Conservation (phyloP, 2,797 vertebrate genomes). For the Pelochelys cantorii region DNA sequence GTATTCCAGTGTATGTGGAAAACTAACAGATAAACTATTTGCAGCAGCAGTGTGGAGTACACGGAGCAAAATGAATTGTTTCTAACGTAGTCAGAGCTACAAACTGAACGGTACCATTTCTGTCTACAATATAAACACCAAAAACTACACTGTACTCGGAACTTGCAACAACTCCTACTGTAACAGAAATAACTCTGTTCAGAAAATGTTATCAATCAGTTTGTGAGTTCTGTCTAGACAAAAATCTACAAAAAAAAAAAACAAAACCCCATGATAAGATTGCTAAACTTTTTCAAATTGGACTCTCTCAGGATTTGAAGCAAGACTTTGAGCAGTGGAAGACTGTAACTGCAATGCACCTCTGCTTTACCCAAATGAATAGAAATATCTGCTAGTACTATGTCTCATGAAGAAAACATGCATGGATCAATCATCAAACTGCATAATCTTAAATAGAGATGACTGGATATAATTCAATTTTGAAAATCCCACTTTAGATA, state of each 20-base stretch:
- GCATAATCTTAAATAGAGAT: neutral
- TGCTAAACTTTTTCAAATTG: neutral
- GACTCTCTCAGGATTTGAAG: neutral
- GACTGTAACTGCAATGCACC: neutral
- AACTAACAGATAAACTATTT: too few species aligned
- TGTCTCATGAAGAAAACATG: neutral
- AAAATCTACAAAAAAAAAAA: neutral
- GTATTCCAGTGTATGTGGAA: too few species aligned
- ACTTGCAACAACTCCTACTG: neutral
- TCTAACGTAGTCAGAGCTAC: neutral
- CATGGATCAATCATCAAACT: rapidly evolving
- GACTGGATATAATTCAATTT: neutral
- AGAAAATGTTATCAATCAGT: neutral
- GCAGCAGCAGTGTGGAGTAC: neutral
- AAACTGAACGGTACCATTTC: neutral
- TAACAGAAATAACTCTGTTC: neutral
- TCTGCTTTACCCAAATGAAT: neutral
- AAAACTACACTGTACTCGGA: neutral
- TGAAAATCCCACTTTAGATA: neutral
- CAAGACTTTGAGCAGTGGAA: neutral
- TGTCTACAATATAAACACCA: neutral
- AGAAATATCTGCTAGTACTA: neutral
- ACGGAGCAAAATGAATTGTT: neutral
- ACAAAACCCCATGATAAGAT: neutral
- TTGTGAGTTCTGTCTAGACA: neutral